These are phyloP conservation scores for Drosophila nigritarsus DNA, from an alignment of 2,888 invertebrate species.

Conservation along the genomic window DNA sequence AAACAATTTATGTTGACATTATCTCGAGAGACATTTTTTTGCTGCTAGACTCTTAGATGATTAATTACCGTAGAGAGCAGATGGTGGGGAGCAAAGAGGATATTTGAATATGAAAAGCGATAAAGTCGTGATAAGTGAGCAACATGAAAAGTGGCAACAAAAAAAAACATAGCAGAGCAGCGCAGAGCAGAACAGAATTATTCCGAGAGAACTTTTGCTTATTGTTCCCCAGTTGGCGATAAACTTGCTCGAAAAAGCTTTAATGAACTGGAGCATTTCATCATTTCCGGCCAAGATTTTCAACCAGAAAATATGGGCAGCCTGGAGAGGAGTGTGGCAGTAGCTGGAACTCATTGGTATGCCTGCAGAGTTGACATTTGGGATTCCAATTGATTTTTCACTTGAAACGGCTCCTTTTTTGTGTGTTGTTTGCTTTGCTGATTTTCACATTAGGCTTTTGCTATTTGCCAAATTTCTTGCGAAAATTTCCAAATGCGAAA, in stretches of 20 bases:
- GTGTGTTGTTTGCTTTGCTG: constrained; percentile 64
- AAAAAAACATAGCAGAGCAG: constrained; percentile 2
- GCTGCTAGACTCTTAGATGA: constrained; percentile 40
- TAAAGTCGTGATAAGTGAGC: constrained; percentile 63
- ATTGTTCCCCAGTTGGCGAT: constrained; percentile 73
- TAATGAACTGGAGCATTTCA: constrained; percentile 73
- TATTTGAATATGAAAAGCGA: constrained; percentile 78
- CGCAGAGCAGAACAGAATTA: constrained; percentile 4
- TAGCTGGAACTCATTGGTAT: constrained; percentile 61
- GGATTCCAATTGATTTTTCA: constrained; percentile 80
- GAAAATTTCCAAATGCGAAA: constrained; percentile 43
- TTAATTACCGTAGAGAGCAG: constrained; percentile 61
- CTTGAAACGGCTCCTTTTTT: constrained; percentile 16
- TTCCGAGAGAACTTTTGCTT: constrained; percentile 46
- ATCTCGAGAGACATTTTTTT: constrained; percentile 83
- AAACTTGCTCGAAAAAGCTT: constrained; percentile 53
- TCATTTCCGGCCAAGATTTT: constrained; percentile 55
- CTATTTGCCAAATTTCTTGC: constrained; percentile 36
- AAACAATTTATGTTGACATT: constrained; percentile 85
- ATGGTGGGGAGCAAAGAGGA: constrained; percentile 11
- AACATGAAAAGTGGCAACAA: constrained; percentile 18
- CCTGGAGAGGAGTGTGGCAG: neutral
- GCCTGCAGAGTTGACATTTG: constrained; percentile 77
- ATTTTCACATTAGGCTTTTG: constrained; percentile 53
- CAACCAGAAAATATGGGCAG: constrained; percentile 4